phyloP scores from a whole-genome alignment of 1,140 invertebrate species.

The Macrosteles quadrilineatus region DNA sequence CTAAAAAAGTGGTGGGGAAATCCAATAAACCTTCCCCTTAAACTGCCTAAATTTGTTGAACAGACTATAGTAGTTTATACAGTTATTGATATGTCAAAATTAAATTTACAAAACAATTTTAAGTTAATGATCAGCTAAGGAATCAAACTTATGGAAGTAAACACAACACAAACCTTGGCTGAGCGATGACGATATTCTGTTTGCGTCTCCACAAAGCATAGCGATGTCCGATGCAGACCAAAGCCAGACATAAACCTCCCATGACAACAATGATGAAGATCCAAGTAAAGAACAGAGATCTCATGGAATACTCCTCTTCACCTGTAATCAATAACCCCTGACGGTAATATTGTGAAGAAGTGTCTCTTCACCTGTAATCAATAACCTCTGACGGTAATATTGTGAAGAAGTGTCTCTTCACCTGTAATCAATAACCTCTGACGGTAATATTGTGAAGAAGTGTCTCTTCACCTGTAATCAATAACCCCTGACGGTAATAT shows the following conservation, averaged over 20 bases:
- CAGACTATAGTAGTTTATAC: too few relatives aligned
- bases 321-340: conserved; percentile 53
- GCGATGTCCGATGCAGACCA: conserved; percentile 68
- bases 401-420: neutral
- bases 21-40: too few relatives aligned
- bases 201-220: neutral
- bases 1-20: too few relatives aligned
- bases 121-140: too few relatives aligned
- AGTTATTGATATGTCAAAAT: too few relatives aligned
- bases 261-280: conserved; percentile 74
- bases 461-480: neutral
- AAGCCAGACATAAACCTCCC: conserved; percentile 69
- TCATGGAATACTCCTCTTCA: conserved; percentile 74
- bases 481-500: neutral
- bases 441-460: neutral
- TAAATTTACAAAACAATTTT: too few relatives aligned
- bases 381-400: neutral
- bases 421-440: neutral
- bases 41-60: too few relatives aligned
- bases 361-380: neutral
- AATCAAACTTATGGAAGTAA: too few relatives aligned
- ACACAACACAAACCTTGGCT: neutral
- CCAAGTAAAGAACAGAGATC: conserved; percentile 72
- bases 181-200: neutral
- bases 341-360: neutral